Percentiles rank a stretch among this genome's conserved stretches.
Conservation (phyloP, 2,797 vertebrate genomes). For the Apodemus agrarius region DNA sequence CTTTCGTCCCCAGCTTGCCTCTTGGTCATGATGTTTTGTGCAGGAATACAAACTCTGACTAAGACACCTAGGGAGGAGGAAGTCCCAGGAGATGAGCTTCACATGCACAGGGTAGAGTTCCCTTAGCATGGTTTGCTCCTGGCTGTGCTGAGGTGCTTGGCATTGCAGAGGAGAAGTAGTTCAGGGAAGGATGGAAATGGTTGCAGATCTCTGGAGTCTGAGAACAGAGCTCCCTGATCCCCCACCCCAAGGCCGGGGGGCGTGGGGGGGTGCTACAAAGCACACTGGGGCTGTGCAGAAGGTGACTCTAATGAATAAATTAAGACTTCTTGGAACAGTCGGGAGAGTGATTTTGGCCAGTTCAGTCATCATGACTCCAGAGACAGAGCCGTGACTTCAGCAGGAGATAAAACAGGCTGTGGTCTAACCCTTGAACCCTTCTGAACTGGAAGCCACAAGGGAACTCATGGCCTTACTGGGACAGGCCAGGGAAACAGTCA, state of each 20-base stretch:
- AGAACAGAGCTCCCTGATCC: conserved; percentile 37
- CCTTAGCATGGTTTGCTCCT: background rate
- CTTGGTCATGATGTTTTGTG: background rate
- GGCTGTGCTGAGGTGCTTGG: background rate
- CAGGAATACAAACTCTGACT: background rate
- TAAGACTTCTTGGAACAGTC: background rate
- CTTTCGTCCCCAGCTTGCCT: background rate
- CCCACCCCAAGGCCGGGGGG: too few relatives aligned
- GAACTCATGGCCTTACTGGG: background rate
- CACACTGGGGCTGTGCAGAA: background rate
- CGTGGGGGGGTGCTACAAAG: too few relatives aligned
- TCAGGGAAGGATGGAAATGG: fast-evolving
- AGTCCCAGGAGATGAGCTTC: background rate
- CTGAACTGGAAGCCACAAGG: background rate
- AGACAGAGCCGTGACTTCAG: background rate
- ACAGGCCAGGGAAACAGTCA: background rate
- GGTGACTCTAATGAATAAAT: background rate
- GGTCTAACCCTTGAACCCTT: background rate
- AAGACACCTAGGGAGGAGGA: background rate
- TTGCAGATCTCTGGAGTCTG: background rate
- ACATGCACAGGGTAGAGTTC: background rate
- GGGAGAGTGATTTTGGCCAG: background rate
- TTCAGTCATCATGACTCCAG: background rate
- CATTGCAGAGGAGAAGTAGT: background rate
- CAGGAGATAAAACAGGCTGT: background rate